phyloP scores from a whole-genome alignment of 2,888 invertebrate species.

The Dilophus febrilis region DNA sequence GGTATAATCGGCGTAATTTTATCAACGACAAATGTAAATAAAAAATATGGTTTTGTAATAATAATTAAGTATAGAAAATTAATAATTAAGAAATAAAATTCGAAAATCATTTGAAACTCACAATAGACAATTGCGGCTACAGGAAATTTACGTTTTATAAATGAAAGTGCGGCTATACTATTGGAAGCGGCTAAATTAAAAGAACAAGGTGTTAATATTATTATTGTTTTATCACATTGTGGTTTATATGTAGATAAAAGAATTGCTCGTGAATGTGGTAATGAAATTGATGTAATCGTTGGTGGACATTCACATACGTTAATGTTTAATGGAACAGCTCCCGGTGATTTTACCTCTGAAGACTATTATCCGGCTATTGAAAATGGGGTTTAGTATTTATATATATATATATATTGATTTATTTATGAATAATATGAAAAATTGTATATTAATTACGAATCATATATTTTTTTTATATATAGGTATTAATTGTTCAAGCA shows the following conservation, averaged over 20 bases:
- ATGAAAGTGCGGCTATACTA: slow-evolving; percentile 48
- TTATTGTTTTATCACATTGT: slow-evolving; percentile 69
- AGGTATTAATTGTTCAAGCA: slow-evolving; percentile 53
- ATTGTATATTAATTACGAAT: slow-evolving; percentile 1
- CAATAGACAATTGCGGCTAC: slow-evolving; percentile 45
- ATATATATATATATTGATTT: too few relatives aligned
- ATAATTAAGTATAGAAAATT: too few relatives aligned
- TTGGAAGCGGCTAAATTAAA: slow-evolving; percentile 46
- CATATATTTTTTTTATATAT: slow-evolving; percentile 11
- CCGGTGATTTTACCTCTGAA: slow-evolving; percentile 36
- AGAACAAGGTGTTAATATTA: slow-evolving; percentile 50
- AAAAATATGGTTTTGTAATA: too few relatives aligned
- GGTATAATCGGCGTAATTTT: slow-evolving; percentile 66
- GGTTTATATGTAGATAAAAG: slow-evolving; percentile 50
- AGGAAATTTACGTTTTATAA: slow-evolving; percentile 47
- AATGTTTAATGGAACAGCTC: slow-evolving; percentile 43
- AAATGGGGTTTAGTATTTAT: slow-evolving; percentile 9
- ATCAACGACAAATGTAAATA: slow-evolving; percentile 42
- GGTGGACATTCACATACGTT: slow-evolving; percentile 73
- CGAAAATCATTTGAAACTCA: slow-evolving; percentile 1
- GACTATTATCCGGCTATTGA: slow-evolving; percentile 58
- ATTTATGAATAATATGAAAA: too few relatives aligned
- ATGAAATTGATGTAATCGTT: slow-evolving; percentile 63
- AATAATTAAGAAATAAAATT: background rate
- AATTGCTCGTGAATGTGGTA: slow-evolving; percentile 45